Percentiles rank a stretch among this genome's conserved stretches.
Conservation (phyloP, 2,888 invertebrate species). For the Amphipyra berbera region DNA sequence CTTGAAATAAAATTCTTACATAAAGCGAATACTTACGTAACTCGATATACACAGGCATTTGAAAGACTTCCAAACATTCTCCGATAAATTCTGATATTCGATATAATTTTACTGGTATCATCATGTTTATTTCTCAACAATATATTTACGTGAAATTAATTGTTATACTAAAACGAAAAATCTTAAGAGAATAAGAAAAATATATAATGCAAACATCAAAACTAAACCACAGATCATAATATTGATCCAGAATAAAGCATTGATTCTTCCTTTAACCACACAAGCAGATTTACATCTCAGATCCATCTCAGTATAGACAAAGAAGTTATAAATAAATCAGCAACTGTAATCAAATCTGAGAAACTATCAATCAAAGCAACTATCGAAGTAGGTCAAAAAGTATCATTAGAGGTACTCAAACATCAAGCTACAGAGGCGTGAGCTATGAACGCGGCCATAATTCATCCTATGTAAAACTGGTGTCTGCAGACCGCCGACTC, state of each 20-base stretch:
- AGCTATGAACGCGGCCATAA: constrained; percentile 45
- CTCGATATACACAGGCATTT: constrained; percentile 35
- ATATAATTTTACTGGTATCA: constrained; percentile 15
- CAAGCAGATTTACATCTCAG: too few relatives aligned
- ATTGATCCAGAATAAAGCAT: too few relatives aligned
- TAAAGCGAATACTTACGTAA: constrained; percentile 17
- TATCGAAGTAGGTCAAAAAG: constrained; percentile 26
- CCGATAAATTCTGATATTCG: constrained; percentile 28
- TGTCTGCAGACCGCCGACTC: constrained; percentile 49
- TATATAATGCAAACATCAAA: too few relatives aligned
- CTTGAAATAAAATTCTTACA: constrained; percentile 9
- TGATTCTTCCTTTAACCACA: too few relatives aligned
- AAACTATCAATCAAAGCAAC: constrained; percentile 40
- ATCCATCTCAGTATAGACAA: too few relatives aligned
- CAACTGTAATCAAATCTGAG: constrained; percentile 26
- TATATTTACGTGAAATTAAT: constrained; percentile 10
- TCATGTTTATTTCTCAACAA: constrained; percentile 5
- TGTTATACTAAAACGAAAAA: background rate
- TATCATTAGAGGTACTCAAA: constrained; percentile 47
- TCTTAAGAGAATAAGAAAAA: background rate
- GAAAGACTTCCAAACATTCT: constrained; percentile 38
- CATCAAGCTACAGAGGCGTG: constrained; percentile 26
- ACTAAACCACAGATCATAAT: too few relatives aligned
- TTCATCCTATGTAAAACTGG: constrained; percentile 62
- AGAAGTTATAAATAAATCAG: constrained; percentile 10